Conservation (phyloP, 2,888 invertebrate species). For the Mythimna impura region DNA sequence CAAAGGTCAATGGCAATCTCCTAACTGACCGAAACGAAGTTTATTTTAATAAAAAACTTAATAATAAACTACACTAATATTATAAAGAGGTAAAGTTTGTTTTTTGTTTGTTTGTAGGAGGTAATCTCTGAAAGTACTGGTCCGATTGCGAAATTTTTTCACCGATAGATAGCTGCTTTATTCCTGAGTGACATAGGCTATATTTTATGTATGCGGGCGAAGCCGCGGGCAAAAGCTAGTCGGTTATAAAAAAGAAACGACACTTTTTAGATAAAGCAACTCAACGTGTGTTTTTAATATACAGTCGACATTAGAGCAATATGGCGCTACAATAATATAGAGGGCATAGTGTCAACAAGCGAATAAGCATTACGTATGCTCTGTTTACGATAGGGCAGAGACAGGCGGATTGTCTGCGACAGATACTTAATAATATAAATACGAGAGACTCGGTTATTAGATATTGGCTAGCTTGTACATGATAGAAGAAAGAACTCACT, state of each 20-base stretch:
- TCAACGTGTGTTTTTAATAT: slow-evolving; percentile 28
- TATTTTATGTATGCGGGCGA: too few species aligned
- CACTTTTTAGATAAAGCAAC: slow-evolving; percentile 4
- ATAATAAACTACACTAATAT: too few species aligned
- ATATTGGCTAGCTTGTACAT: neutral
- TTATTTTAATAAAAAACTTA: slow-evolving; percentile 3
- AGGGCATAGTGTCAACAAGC: slow-evolving; percentile 42
- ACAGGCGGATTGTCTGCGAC: slow-evolving; percentile 24
- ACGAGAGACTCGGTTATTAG: too few species aligned
- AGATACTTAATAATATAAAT: slow-evolving; percentile 3
- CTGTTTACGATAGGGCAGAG: slow-evolving; percentile 24
- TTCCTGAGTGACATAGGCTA: too few species aligned
- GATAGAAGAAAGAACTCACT: neutral
- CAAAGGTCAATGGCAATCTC: slow-evolving; percentile 27
- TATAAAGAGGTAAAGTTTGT: too few species aligned
- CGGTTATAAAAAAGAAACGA: slow-evolving; percentile 28
- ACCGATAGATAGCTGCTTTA: too few species aligned
- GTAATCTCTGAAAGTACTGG: too few species aligned
- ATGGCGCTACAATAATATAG: slow-evolving; percentile 22
- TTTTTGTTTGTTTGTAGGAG: too few species aligned
- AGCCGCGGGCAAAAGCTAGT: slow-evolving; percentile 1
- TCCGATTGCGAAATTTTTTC: too few species aligned
- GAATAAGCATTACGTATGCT: slow-evolving; percentile 23
- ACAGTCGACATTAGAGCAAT: slow-evolving; percentile 15
- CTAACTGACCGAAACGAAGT: neutral